Evolutionary conservation across 2,113 vertebrate genomes (phyloP).

Genomic region (Eonycteris spelaea): DNA sequence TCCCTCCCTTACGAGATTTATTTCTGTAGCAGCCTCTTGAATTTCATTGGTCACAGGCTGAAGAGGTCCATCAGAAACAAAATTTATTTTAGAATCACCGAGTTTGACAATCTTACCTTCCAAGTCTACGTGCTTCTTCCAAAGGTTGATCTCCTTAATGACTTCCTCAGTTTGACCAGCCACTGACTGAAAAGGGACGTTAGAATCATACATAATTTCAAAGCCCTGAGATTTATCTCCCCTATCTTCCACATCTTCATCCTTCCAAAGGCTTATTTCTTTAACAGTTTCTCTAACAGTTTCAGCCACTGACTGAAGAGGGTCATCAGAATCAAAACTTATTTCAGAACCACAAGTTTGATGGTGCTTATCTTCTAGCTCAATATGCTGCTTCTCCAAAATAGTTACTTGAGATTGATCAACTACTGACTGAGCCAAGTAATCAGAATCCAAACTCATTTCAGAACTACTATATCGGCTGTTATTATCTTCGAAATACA

Average conservation of each 20-base stretch:
- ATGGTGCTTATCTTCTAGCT: conserved; percentile 1
- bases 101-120: not conserved
- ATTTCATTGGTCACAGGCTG: conserved; percentile 75
- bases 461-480: conserved; percentile 77
- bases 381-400: conserved; percentile 9
- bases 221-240: conserved; percentile 75
- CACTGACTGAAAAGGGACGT: not conserved
- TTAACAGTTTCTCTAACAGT: conserved; percentile 71
- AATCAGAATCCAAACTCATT: conserved; percentile 48
- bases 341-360: conserved; percentile 79
- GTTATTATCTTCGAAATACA: not conserved
- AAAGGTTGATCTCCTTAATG: not conserved
- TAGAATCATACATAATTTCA: conserved; percentile 6
- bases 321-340: conserved; percentile 47
- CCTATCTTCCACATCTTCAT: conserved; percentile 84
- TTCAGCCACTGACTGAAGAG: conserved; percentile 76
- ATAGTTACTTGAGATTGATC: conserved; percentile 64
- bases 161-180: conserved; percentile 37
- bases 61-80: conserved; percentile 26
- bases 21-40: conserved; percentile 75
- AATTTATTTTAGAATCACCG: conserved; percentile 77
- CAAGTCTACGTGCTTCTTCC: conserved; percentile 23
- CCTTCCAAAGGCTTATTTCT: conserved; percentile 84
- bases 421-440: conserved; percentile 68
- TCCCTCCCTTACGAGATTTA: conserved; percentile 82